These are phyloP conservation scores for Poeciliopsis infans DNA, from an alignment of 2,797 vertebrate genomes.

Conservation along the genomic window DNA sequence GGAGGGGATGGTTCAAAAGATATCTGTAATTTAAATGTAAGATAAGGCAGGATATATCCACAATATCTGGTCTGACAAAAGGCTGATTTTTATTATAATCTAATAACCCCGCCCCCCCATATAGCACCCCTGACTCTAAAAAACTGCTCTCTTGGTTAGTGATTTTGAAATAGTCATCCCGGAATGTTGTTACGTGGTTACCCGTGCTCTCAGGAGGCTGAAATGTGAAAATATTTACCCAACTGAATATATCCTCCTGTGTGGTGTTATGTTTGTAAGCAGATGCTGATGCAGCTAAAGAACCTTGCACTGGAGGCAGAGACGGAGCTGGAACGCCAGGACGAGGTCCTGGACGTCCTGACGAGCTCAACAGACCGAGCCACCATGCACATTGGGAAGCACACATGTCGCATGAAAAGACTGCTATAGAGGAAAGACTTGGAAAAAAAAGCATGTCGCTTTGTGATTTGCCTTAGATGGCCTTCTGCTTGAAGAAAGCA, in stretches of 20 bases:
- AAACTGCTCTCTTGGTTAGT: slow-evolving; percentile 9
- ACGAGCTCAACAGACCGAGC: slow-evolving; percentile 82
- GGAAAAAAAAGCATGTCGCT: slow-evolving; percentile 11
- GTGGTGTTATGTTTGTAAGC: slow-evolving; percentile 23
- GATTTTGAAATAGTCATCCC: slow-evolving; percentile 33
- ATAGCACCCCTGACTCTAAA: neutral
- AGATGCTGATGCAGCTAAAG: slow-evolving; percentile 93
- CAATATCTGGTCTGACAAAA: too few relatives aligned
- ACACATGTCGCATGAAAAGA: slow-evolving; percentile 86
- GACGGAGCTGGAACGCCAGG: slow-evolving; percentile 90
- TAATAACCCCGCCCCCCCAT: too few relatives aligned
- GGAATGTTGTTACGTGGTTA: slow-evolving; percentile 35
- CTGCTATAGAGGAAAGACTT: slow-evolving; percentile 79
- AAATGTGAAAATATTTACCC: slow-evolving; percentile 29
- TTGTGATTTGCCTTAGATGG: slow-evolving; percentile 17
- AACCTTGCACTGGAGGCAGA: slow-evolving; percentile 90
- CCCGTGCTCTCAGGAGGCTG: slow-evolving; percentile 9
- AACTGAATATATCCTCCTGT: slow-evolving; percentile 17
- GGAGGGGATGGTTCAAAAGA: too few relatives aligned
- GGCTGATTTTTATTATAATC: too few relatives aligned
- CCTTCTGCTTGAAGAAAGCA: slow-evolving; percentile 8
- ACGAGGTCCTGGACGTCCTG: slow-evolving; percentile 87
- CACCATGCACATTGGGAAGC: slow-evolving; percentile 85
- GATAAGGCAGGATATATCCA: too few relatives aligned
- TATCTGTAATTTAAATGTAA: too few relatives aligned